Conservation (phyloP, 2,888 invertebrate species). For the Drosophila prolongata region DNA sequence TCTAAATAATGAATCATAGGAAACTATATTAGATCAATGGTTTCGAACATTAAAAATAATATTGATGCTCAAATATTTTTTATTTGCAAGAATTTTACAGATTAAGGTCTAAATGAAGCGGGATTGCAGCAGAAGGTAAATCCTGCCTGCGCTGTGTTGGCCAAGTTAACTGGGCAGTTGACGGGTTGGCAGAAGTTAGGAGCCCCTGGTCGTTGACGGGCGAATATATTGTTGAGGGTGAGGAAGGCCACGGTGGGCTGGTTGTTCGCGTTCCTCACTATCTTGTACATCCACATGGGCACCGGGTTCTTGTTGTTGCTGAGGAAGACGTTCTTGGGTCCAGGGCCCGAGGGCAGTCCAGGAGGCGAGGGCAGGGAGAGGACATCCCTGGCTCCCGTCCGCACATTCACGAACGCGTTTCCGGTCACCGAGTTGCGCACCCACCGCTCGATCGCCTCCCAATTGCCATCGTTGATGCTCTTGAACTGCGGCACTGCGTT, state of each 20-base stretch:
- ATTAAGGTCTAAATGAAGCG: constrained; percentile 27
- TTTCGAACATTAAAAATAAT: too few relatives aligned
- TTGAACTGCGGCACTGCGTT: constrained; percentile 86
- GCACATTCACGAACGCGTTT: constrained; percentile 28
- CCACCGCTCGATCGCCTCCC: constrained; percentile 85
- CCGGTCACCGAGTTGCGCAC: constrained; percentile 57
- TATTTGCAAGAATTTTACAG: too few relatives aligned
- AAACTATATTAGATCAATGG: too few relatives aligned
- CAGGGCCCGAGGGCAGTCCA: background rate
- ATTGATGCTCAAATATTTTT: too few relatives aligned
- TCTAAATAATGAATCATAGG: too few relatives aligned
- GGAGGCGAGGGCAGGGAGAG: constrained; percentile 13
- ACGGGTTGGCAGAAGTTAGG: constrained; percentile 25
- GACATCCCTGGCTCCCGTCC: constrained; percentile 32
- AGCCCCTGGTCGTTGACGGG: constrained; percentile 8
- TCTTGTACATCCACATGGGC: constrained; percentile 50
- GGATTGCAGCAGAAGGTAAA: constrained; percentile 41
- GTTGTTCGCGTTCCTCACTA: constrained; percentile 17
- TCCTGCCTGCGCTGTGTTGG: constrained; percentile 9
- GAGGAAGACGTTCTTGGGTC: constrained; percentile 29
- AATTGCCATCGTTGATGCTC: constrained; percentile 86
- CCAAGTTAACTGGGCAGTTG: constrained; percentile 26
- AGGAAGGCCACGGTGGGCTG: constrained; percentile 26
- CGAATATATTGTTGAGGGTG: constrained; percentile 39
- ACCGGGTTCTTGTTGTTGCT: constrained; percentile 37